Base-by-base conservation (phyloP, 2,113 vertebrate genomes). In the Numenius arquata region DNA sequence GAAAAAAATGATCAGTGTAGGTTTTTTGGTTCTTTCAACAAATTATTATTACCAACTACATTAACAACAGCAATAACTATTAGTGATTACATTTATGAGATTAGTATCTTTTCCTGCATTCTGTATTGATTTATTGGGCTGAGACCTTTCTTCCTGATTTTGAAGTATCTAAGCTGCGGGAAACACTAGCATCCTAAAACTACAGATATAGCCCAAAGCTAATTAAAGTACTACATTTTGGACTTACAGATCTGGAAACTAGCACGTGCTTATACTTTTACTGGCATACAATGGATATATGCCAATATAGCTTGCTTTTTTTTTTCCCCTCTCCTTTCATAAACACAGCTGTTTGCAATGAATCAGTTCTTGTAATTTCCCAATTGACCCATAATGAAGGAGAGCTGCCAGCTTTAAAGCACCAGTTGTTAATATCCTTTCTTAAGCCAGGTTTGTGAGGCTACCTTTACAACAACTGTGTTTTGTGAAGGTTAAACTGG, bases 281-380 rank as follows among this genome's bases (percentile, higher is more conserved):
- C 66, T 67, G 89, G 76, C 66, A 82, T 38, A 27, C 20, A 61
- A 32, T 73, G 81, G 72, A 91, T 74, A 85, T n/a, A 48, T 79
- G 81, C 90, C 89, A 94, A 29, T 38, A 66, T 9, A 63, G 29
- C 58, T 83, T 90, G 40, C 13, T 13, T 81, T 66, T 34, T 40
- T 11, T 45, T 66, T 61, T 67, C 79, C 58, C 30, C 79, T 61
- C 30, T 38, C 11, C 26, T 18, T 58, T 25, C 23, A 71, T 34
- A 66, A 94, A 88, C 79, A 90, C 95, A 96, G 90, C 84, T 97
- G 93, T 87, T 96, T 76, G 47, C 70, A 93, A 80, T 96, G 72
- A 95, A 89, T 90, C 68, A 76, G 88, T 88, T 89, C 76, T 88
- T 83, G 19, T n/a, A 93, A 95, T 95, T 96, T 97, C 94, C 93